Percentiles rank a stretch among this genome's conserved stretches.
Conservation (phyloP, 1,140 invertebrate genomes). For the Drosophila serrata region DNA sequence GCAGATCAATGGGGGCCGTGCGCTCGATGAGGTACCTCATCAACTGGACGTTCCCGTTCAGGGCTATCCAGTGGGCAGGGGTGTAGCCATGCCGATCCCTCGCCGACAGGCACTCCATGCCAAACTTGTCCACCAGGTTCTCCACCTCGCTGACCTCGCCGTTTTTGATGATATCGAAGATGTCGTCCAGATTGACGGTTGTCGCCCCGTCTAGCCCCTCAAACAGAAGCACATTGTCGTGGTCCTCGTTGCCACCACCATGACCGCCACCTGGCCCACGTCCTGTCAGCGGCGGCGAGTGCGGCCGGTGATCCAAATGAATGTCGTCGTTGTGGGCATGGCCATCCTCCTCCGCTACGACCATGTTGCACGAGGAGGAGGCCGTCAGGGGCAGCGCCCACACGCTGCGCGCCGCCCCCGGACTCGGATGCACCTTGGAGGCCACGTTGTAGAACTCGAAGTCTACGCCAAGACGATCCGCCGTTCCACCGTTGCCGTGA, state of each 20-base stretch:
- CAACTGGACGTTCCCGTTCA: conserved; percentile 94
- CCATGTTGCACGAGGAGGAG: conserved; percentile 89
- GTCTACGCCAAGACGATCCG: conserved; percentile 77
- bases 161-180: conserved; percentile 84
- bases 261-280: conserved; percentile 31
- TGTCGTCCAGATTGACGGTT: conserved; percentile 85
- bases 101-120: conserved; percentile 89
- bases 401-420: conserved; percentile 93
- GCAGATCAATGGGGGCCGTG: conserved; percentile 93
- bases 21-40: conserved; percentile 94
- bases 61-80: conserved; percentile 95
- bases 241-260: conserved; percentile 66
- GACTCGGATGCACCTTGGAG: conserved; percentile 89
- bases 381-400: conserved; percentile 91
- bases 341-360: conserved; percentile 88
- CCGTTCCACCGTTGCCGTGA: conserved; percentile 75
- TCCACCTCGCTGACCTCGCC: conserved; percentile 91
- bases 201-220: conserved; percentile 85
- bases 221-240: conserved; percentile 74
- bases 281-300: conserved; percentile 56
- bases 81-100: conserved; percentile 96
- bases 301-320: conserved; percentile 85
- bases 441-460: conserved; percentile 85
- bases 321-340: conserved; percentile 78
- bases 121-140: conserved; percentile 91